phyloP scores from a whole-genome alignment of 1,140 invertebrate species.

The Cataglyphis hispanica region DNA sequence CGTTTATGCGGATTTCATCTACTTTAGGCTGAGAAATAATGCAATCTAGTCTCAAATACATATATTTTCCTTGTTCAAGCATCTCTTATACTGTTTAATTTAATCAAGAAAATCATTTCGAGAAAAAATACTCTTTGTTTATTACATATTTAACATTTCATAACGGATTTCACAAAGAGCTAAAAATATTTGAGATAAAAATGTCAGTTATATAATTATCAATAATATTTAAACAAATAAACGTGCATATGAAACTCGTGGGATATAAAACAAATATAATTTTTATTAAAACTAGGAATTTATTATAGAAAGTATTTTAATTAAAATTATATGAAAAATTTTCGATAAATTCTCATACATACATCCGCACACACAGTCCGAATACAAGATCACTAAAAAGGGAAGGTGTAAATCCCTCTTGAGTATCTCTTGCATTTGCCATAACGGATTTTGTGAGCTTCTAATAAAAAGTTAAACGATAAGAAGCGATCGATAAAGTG shows the following conservation, averaged over 20 bases:
- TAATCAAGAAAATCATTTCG: constrained; percentile 1
- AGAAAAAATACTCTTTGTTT: neutral
- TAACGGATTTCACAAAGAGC: neutral
- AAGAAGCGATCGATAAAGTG: constrained; percentile 14
- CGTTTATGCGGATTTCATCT: constrained; percentile 13
- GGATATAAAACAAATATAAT: too few relatives aligned
- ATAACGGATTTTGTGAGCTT: constrained; percentile 13
- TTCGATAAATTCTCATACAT: too few relatives aligned
- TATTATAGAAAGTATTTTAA: neutral
- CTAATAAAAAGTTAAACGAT: constrained; percentile 24
- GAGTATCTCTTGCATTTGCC: constrained; percentile 19
- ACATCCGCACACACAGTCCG: neutral
- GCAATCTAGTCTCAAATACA: neutral
- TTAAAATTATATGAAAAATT: neutral
- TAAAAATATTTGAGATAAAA: neutral
- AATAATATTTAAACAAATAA: too few relatives aligned
- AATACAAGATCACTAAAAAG: neutral
- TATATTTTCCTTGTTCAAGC: neutral
- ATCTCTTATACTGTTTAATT: neutral
- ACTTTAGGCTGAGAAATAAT: constrained; percentile 9
- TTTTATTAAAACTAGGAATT: neutral
- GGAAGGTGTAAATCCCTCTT: constrained; percentile 11
- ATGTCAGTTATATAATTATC: too few relatives aligned
- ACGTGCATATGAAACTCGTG: too few relatives aligned
- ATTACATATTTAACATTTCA: neutral